phyloP scores from a whole-genome alignment of 2,113 vertebrate genomes.

The Varanus komodoensis region DNA sequence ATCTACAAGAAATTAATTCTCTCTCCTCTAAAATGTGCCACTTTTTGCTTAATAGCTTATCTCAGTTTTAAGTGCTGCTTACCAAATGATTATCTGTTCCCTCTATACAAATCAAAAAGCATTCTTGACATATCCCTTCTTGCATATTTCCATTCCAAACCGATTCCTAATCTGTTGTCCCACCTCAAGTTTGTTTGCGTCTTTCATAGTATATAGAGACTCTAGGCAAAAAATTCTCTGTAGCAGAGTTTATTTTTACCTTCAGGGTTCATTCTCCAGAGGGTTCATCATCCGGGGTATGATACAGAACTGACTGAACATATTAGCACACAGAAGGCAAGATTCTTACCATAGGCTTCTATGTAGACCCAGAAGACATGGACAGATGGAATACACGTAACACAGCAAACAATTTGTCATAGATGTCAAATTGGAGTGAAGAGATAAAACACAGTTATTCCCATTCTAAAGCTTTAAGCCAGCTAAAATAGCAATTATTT shows the following conservation, averaged over 20 bases:
- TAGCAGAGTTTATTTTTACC: slow-evolving; percentile 37
- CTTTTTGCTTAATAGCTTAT: neutral
- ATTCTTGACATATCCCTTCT: neutral
- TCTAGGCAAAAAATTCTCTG: slow-evolving; percentile 15
- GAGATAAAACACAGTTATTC: slow-evolving; percentile 71
- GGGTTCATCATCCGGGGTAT: slow-evolving; percentile 35
- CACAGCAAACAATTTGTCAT: slow-evolving; percentile 67
- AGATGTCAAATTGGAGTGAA: slow-evolving; percentile 70
- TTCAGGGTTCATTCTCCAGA: slow-evolving; percentile 38
- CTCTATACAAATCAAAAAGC: neutral
- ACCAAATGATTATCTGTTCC: neutral
- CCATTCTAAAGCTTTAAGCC: slow-evolving; percentile 42
- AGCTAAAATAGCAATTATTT: slow-evolving; percentile 54
- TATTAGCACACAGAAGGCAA: slow-evolving; percentile 49
- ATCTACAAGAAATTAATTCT: neutral
- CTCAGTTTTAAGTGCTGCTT: neutral
- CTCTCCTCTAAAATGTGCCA: neutral
- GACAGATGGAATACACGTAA: slow-evolving; percentile 66
- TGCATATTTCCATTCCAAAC: neutral
- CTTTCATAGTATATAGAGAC: slow-evolving; percentile 4
- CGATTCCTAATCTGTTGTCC: neutral
- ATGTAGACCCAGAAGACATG: slow-evolving; percentile 58
- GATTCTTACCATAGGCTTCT: slow-evolving; percentile 67
- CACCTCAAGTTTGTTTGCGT: neutral
- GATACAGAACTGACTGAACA: slow-evolving; percentile 33